Conservation (phyloP, 2,113 vertebrate species). For the Bombycilla garrulus region DNA sequence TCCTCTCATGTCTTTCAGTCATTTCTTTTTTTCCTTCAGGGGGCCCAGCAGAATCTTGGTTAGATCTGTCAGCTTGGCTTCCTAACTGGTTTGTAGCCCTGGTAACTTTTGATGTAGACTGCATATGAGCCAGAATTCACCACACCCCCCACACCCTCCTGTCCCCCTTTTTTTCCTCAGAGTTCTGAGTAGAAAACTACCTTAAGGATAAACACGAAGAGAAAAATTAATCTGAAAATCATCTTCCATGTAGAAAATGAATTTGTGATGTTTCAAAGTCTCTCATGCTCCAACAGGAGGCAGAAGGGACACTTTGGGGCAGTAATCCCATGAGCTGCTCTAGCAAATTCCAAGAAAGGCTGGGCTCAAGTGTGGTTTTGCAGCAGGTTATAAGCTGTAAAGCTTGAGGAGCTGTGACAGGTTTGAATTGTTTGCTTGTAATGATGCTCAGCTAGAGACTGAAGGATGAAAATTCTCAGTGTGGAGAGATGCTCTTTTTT, state of each 20-base stretch:
- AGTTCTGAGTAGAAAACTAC: not conserved
- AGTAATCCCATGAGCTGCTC: not conserved
- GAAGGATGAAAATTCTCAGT: slow-evolving; percentile 17
- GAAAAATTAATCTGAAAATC: not conserved
- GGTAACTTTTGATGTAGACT: not conserved
- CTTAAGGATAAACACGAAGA: not conserved
- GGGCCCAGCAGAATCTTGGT: not conserved
- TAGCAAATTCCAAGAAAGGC: not conserved
- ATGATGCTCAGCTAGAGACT: not conserved
- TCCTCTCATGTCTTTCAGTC: not conserved
- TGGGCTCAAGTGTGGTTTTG: not conserved
- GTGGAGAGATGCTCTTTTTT: not conserved
- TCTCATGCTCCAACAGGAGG: not conserved
- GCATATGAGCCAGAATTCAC: not conserved
- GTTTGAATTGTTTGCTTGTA: slow-evolving; percentile 10
- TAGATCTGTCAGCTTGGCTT: not conserved
- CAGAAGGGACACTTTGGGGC: not conserved
- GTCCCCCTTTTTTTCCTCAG: not conserved
- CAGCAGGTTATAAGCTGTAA: not conserved
- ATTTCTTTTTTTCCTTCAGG: not conserved
- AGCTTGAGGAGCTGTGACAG: not conserved
- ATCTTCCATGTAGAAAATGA: not conserved
- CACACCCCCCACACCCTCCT: not conserved
- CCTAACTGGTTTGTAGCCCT: not conserved
- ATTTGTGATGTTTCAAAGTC: not conserved